Base-by-base conservation (phyloP, 2,113 vertebrate species). In the Thalassoma bifasciatum region DNA sequence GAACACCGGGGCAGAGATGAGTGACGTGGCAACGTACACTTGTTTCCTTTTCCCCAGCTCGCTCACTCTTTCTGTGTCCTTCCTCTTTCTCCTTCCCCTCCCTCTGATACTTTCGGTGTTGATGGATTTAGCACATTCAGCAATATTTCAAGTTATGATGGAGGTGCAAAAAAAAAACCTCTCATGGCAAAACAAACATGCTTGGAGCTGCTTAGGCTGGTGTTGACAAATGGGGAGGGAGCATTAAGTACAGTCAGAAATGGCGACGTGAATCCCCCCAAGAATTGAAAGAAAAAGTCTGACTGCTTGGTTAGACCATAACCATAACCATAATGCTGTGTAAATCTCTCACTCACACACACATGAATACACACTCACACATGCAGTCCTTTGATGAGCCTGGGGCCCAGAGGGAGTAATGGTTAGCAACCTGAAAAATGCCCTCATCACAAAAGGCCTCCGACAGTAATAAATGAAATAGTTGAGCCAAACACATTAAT, bases 401-500 rank as follows among this genome's bases (percentile, higher is more conserved):
- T 22, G 54, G 4, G 80, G 90, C 85, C 77, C 70, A 62, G 79
- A 70, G 86, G 88, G 88, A 89, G 83, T 90, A 90, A 90, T 91
- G 89, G 85, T 91, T 89, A 89, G 86, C 81, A 91, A 91, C 88
- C 86, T 92, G 89, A 91, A 90, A 91, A 91, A 92, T 91, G 91
- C 82, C 83, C 83, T 90, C 87, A 88, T 90, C 87, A 90, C 85
- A 89, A 90, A 92, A 91, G 87, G 77, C 83, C 82, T 85, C 81
- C 23, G 83, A 92, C 88, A 85, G 78, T 88, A 90, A 91, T 88
- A 91, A 91, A 91, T 91, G 90, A 90, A 90, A 90, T 87, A 73
- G 88, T 85, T 82, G 78, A 80, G 76, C 66, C 73, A 85, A 86
- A 83, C 85, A 77, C 86, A 91, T 92, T 91, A 88, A 89, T 89